phyloP scores from a whole-genome alignment of 2,113 vertebrate genomes.

The Pollachius pollachius region DNA sequence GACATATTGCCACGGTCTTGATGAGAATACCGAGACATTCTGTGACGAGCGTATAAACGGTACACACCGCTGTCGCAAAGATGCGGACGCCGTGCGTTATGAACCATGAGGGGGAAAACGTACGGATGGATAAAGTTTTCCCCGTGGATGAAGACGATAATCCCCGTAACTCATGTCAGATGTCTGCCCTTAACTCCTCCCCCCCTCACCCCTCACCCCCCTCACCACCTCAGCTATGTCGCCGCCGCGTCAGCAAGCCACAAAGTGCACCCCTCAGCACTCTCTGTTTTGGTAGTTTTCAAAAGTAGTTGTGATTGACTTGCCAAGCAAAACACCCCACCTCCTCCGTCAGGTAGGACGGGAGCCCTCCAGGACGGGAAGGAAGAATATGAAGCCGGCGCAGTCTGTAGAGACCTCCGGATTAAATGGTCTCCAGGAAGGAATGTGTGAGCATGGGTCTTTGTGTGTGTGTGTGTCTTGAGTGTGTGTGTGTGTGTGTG shows the following conservation, averaged over 20 bases:
- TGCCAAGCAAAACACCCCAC: constrained; percentile 52
- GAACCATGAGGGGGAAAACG: neutral
- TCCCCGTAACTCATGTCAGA: constrained; percentile 66
- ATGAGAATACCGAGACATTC: no score
- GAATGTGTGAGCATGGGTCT: no score
- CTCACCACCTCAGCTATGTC: constrained; percentile 40
- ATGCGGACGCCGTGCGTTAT: neutral
- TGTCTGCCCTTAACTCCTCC: constrained; percentile 43
- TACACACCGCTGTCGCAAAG: no score
- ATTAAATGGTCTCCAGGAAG: constrained; percentile 23
- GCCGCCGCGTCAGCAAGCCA: constrained; percentile 51
- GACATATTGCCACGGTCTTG: no score
- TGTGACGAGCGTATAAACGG: no score
- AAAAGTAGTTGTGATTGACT: constrained; percentile 8
- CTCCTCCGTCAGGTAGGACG: constrained; percentile 25
- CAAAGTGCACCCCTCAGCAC: constrained; percentile 62
- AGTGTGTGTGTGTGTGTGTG: no score
- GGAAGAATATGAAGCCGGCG: constrained; percentile 35
- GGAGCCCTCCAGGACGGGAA: constrained; percentile 31
- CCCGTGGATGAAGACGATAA: constrained; percentile 19
- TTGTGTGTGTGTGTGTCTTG: no score
- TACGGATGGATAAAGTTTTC: neutral
- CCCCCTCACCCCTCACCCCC: constrained; percentile 38
- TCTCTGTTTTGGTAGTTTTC: constrained; percentile 28
- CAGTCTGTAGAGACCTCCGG: constrained; percentile 17